Conservation (phyloP, 2,797 vertebrate species). For the Chloroceryle amazona region DNA sequence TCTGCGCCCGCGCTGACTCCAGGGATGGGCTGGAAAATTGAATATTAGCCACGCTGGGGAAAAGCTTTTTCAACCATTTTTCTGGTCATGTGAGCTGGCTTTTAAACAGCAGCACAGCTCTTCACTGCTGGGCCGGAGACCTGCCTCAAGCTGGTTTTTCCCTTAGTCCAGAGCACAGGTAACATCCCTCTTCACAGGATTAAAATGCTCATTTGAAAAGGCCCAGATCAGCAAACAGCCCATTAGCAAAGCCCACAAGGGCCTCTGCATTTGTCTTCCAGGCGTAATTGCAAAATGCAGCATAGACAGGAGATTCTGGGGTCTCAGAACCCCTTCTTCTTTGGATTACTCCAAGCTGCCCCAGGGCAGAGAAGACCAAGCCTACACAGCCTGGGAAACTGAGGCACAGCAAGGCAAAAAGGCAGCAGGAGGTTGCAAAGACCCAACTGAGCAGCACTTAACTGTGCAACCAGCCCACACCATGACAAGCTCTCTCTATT, state of each 20-base stretch:
- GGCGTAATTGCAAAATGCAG: neutral
- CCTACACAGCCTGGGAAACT: neutral
- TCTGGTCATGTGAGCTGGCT: neutral
- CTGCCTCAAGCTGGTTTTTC: neutral
- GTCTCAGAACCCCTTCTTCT: neutral
- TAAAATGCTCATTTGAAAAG: neutral
- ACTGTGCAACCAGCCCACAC: accelerated
- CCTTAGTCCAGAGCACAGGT: neutral
- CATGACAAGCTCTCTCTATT: accelerated
- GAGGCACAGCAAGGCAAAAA: neutral
- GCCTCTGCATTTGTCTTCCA: neutral
- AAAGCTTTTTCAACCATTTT: neutral
- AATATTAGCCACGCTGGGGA: neutral
- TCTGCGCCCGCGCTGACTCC: neutral
- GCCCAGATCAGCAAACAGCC: neutral
- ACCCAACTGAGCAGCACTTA: neutral
- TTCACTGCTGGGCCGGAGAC: neutral
- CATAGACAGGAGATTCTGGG: neutral
- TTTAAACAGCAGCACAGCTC: neutral
- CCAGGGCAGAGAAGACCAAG: neutral
- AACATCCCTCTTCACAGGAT: neutral
- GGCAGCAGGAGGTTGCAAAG: neutral
- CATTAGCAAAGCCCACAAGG: neutral
- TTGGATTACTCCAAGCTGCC: neutral
- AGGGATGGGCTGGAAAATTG: neutral